Conservation (phyloP, 2,113 vertebrate species). For the Pungitius pungitius region DNA sequence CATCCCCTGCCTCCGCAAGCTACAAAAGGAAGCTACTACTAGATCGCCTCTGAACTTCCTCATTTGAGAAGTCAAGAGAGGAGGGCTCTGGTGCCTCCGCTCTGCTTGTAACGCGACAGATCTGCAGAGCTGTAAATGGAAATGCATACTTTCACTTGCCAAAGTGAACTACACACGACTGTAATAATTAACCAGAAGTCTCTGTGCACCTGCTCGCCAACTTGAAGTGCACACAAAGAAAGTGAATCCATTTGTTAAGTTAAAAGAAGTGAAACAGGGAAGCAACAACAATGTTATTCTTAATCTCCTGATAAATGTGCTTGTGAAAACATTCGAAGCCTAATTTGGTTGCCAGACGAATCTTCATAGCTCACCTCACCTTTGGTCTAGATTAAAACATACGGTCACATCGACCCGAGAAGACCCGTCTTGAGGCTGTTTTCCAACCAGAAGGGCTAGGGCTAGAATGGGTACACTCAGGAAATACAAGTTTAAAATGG, state of each 20-base stretch:
- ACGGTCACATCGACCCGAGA: not conserved
- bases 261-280: constrained; percentile 52
- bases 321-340: not conserved
- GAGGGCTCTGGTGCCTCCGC: constrained; percentile 54
- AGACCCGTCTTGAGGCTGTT: not conserved
- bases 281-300: constrained; percentile 23
- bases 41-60: constrained; percentile 81
- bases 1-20: constrained; percentile 70
- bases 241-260: not conserved
- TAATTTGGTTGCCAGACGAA: not conserved
- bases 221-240: not conserved
- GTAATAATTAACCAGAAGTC: constrained; percentile 50
- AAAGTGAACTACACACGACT: constrained; percentile 14
- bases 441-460: not conserved
- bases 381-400: not conserved
- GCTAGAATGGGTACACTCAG: constrained; percentile 44
- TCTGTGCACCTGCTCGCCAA: not conserved
- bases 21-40: constrained; percentile 80
- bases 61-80: constrained; percentile 73
- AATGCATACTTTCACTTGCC: constrained; percentile 32
- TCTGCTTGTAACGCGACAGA: constrained; percentile 28
- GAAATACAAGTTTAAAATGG: constrained; percentile 48
- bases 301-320: not conserved
- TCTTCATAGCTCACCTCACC: not conserved
- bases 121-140: constrained; percentile 41